Base-by-base conservation (phyloP, 92 coral and sea anemone genomes). In the Phenganax stokvisi region DNA sequence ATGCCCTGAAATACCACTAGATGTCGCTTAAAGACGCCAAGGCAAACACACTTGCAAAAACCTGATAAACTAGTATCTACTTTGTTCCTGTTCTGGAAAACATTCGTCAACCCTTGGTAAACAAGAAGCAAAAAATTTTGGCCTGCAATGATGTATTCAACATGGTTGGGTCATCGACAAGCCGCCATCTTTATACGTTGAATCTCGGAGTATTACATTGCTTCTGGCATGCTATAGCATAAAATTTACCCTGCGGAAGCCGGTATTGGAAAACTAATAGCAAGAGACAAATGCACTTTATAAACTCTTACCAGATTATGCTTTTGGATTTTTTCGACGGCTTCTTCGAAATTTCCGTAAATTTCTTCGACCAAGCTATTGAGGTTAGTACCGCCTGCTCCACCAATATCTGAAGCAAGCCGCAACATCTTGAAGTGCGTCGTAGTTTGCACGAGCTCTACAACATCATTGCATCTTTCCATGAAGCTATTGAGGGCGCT, bases 391-490 rank as follows among this genome's bases (percentile, higher is more conserved):
- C 97, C 98, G 0, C 98, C 98, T 56, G 98, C 98, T 16, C 98
- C 98, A 16, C 98, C 98, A 3, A 94, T 92, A 77, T 94, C 87
- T 51, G 97, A 93, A 10, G 98, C 88, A 68, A 92, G 88, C 12
- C 93, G 89, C 58, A 94, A 76, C 87, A 88, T 71, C 93, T 92
- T 90, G 85, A 94, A 94, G 84, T 94, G 98, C 29, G 91, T 90
- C 13, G 98, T 94, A 17, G 98, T 94, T 82, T 96, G 97, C 27
- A 96, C 99, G 47, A 96, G 87, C 77, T 96, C 99, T 69, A 96
- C 89, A 5, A 96, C 99, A 78, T 96, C 99, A 60, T 96, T 96
- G 69, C 99, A 96, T 54, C 99, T 85, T 81, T 96, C 99, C 99
- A 96, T 96, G 86, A 96, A 96, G 81, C 87, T 92, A 84, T 92